Evolutionary conservation across 2,888 invertebrate genomes (phyloP).

Genomic region (Drosophila parthenogenetica): DNA sequence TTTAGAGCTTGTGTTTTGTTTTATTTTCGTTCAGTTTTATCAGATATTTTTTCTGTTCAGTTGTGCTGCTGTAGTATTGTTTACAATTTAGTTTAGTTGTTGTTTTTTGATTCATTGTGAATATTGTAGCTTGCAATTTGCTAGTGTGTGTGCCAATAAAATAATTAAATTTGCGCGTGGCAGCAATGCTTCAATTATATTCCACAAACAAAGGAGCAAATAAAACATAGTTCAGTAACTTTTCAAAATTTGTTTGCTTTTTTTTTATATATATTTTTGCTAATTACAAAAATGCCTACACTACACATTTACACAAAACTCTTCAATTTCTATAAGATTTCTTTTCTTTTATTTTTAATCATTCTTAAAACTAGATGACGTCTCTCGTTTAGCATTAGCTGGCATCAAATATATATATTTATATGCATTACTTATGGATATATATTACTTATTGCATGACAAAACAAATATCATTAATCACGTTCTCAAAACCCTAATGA

Average conservation of each 20-base stretch:
- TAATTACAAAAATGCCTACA: conserved; percentile 80
- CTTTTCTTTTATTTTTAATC: not conserved
- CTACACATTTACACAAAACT: conserved; percentile 73
- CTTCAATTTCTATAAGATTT: not conserved
- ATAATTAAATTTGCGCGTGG: conserved; percentile 58
- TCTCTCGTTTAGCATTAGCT: conserved; percentile 68
- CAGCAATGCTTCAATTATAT: conserved; percentile 16
- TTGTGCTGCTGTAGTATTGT: conserved; percentile 22
- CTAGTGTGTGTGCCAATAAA: conserved; percentile 69
- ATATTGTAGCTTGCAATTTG: conserved; percentile 52
- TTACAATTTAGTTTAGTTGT: conserved; percentile 10
- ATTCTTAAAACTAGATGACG: conserved; percentile 69
- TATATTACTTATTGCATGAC: conserved; percentile 51
- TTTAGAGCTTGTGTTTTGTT: conserved; percentile 21
- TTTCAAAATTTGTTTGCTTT: conserved; percentile 60
- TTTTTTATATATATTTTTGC: conserved; percentile 38
- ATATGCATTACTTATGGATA: conserved; percentile 14
- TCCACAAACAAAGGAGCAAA: conserved; percentile 13
- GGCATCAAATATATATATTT: conserved; percentile 49
- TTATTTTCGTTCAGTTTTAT: no score
- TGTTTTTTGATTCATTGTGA: conserved; percentile 14
- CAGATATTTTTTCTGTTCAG: conserved; percentile 6
- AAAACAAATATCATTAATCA: conserved; percentile 69
- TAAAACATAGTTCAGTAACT: conserved; percentile 71
- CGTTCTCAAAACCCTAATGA: conserved; percentile 48